phyloP scores from a whole-genome alignment of 2,888 invertebrate genomes.

The Agrochola litura region DNA sequence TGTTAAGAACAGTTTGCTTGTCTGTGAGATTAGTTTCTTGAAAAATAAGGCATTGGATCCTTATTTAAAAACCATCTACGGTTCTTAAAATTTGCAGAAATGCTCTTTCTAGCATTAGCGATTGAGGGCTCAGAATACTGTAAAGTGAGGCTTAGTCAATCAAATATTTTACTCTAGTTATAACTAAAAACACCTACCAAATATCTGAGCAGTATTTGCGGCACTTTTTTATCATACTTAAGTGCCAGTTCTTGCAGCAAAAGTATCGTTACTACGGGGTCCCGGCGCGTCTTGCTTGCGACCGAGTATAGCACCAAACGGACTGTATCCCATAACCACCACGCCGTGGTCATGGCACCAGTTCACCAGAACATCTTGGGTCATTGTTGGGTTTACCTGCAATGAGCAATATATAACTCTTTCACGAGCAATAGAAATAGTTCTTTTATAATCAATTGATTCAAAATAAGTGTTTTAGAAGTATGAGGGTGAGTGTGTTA shows the following conservation, averaged over 20 bases:
- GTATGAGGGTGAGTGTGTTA: no score
- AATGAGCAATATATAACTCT: background rate
- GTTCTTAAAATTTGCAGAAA: background rate
- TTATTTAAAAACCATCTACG: background rate
- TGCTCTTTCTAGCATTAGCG: background rate
- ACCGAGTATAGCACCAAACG: slow-evolving; percentile 91
- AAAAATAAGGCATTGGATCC: background rate
- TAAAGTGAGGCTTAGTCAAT: background rate
- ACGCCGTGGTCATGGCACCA: slow-evolving; percentile 93
- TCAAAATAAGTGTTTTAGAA: background rate
- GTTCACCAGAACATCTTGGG: slow-evolving; percentile 92
- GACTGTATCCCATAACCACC: slow-evolving; percentile 93
- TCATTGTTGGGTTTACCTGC: slow-evolving; percentile 93
- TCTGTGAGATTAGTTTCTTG: background rate
- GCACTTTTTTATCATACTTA: slow-evolving; percentile 92
- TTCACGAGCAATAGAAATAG: no score
- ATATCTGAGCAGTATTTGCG: slow-evolving; percentile 92
- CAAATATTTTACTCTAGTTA: background rate
- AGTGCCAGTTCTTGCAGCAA: slow-evolving; percentile 88
- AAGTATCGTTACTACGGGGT: slow-evolving; percentile 89
- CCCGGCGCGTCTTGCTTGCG: slow-evolving; percentile 81
- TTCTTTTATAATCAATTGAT: background rate
- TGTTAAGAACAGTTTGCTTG: background rate
- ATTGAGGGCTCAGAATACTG: background rate
- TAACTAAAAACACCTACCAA: slow-evolving; percentile 85